A percentile compares a stretch with the other conserved stretches of the same genome.
phyloP scores from a whole-genome alignment of 2,888 invertebrate genomes.

The Bimastos eiseni region DNA sequence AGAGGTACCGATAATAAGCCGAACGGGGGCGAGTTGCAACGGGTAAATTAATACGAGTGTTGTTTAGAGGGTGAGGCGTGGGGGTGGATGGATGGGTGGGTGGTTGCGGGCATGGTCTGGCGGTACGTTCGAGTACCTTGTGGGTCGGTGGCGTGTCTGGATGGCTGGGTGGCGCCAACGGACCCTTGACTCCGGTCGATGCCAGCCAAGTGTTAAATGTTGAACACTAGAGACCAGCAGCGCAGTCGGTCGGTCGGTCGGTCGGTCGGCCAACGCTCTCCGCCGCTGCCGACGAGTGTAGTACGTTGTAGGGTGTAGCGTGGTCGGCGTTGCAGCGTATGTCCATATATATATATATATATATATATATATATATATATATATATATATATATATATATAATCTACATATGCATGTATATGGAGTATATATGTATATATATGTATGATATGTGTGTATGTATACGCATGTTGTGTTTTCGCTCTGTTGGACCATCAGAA shows the following conservation, averaged over 20 bases:
- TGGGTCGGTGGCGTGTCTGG: neutral
- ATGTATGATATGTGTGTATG: neutral
- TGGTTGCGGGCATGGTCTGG: neutral
- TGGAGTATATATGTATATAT: too few species aligned
- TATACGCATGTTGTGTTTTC: neutral
- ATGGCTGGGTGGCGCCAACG: neutral
- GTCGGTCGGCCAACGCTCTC: too few species aligned
- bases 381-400: too few species aligned
- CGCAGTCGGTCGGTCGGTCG: neutral
- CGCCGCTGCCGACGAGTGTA: neutral
- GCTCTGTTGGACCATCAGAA: neutral
- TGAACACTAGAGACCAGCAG: neutral
- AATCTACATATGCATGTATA: too few species aligned
- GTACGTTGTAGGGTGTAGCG: neutral
- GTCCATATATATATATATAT: neutral
- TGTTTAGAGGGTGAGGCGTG: neutral
- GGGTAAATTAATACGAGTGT: conserved; percentile 15
- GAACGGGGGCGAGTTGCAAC: neutral
- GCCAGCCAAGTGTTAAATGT: neutral
- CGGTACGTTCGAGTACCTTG: neutral
- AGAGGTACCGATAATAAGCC: neutral
- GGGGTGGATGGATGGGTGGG: neutral
- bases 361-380: too few species aligned
- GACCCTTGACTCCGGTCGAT: neutral
- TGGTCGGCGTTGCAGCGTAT: neutral